These are phyloP conservation scores for Lota lota DNA, from an alignment of 2,113 vertebrate genomes.

Conservation along the genomic window DNA sequence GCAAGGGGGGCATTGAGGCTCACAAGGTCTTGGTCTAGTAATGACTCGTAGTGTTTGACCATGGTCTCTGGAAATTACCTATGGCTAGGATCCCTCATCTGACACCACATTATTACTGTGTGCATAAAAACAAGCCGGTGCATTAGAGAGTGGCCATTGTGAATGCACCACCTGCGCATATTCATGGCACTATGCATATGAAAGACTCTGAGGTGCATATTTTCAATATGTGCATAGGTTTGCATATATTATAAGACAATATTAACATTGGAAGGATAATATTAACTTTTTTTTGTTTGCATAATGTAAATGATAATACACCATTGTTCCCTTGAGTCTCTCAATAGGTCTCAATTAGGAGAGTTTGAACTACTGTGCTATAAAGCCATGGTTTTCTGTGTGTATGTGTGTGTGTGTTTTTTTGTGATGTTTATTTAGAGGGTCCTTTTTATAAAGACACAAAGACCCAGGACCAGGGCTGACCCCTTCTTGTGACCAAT, in stretches of 20 bases:
- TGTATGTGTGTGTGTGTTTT: slow-evolving; percentile 1
- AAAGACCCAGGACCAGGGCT: slow-evolving; percentile 20
- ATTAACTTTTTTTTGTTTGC: too few relatives aligned
- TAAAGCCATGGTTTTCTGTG: not conserved
- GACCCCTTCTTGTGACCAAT: slow-evolving; percentile 21
- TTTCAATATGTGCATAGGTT: too few relatives aligned
- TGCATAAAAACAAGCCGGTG: slow-evolving; percentile 48
- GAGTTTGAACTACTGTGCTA: too few relatives aligned
- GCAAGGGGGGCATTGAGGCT: not conserved
- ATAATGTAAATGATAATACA: too few relatives aligned
- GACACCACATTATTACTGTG: slow-evolving; percentile 52
- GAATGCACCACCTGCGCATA: slow-evolving; percentile 18
- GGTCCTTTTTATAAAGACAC: slow-evolving; percentile 31
- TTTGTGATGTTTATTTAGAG: not conserved
- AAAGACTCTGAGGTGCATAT: slow-evolving; percentile 27
- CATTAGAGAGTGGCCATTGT: slow-evolving; percentile 33
- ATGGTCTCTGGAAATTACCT: slow-evolving; percentile 24
- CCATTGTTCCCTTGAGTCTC: too few relatives aligned
- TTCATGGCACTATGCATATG: slow-evolving; percentile 28
- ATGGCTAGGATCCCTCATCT: slow-evolving; percentile 38
- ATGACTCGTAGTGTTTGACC: slow-evolving; percentile 16
- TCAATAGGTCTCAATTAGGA: too few relatives aligned
- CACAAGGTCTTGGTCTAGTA: slow-evolving; percentile 5
- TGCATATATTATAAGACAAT: too few relatives aligned
- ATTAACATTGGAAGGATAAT: too few relatives aligned